phyloP scores from a whole-genome alignment of 1,140 invertebrate species.

The Polypedilum vanderplanki region DNA sequence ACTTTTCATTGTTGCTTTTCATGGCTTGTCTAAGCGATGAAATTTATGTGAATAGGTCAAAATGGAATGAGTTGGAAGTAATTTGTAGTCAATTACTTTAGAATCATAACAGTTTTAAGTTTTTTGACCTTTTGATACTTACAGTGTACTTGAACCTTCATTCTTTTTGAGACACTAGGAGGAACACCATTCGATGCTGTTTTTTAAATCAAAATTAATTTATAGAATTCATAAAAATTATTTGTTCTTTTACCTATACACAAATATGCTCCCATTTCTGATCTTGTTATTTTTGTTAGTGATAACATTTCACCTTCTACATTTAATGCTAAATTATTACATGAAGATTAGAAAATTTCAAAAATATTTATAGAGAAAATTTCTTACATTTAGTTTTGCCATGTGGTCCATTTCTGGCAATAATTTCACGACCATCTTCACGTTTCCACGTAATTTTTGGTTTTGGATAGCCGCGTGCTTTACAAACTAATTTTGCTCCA shows the following conservation, averaged over 20 bases:
- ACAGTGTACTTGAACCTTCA: conserved; percentile 79
- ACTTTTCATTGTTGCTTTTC: conserved; percentile 30
- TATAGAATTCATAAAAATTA: too few relatives aligned
- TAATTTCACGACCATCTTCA: conserved; percentile 77
- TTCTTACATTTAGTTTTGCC: conserved; percentile 61
- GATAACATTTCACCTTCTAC: conserved; percentile 69
- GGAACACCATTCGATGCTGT: conserved; percentile 48
- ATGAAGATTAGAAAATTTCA: too few relatives aligned
- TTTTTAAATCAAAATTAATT: too few relatives aligned
- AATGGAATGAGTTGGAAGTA: too few relatives aligned
- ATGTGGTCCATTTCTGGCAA: conserved; percentile 59
- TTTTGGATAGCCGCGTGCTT: conserved; percentile 73
- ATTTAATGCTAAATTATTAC: conserved; percentile 50
- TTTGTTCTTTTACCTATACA: conserved; percentile 54
- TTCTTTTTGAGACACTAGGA: conserved; percentile 51
- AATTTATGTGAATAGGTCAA: too few relatives aligned
- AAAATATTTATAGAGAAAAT: too few relatives aligned
- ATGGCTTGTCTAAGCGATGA: too few relatives aligned
- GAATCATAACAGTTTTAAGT: background rate
- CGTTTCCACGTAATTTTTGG: conserved; percentile 80
- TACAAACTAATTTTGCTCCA: conserved; percentile 77
- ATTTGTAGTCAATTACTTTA: background rate
- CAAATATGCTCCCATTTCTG: conserved; percentile 79
- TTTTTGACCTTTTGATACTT: conserved; percentile 48
- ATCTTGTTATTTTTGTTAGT: conserved; percentile 70